Evolutionary conservation across 2,113 vertebrate species (phyloP), one percentile per base, ranked within the genome.

Genomic region (Reinhardtius hippoglossoides): DNA sequence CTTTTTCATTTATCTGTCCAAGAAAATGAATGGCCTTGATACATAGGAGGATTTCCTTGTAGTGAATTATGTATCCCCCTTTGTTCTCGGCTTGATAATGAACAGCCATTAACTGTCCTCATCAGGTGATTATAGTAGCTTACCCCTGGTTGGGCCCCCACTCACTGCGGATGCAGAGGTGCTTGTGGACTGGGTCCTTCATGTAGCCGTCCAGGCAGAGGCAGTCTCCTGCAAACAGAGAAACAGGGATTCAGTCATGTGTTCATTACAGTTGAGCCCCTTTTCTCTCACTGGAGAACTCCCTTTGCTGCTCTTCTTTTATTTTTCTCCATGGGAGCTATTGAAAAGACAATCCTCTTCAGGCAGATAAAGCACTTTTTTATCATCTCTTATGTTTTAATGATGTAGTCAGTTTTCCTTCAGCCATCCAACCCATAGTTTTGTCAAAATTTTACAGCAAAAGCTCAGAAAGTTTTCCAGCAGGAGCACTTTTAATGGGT

Each of bases 61-160:
- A 40, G 42, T 37, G n/a, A 35, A 64, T 65, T 5, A 59, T 37
- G 63, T 58, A 55, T 42, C 54, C 50, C 40, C 18, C 9, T 73
- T 68, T 75, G 27, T 12, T 64, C 37, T 54, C 16, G 24, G 48
- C 6, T 67, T 26, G 27, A 21, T 82, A 71, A 82, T 80, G 48
- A 84, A 69, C 21, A 67, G 71, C 74, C 64, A 46, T 35, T 27
- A 73, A 31, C 31, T 31, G 69, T 16, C 50, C 59, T 71, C 44
- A 56, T 59, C 21, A 27, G 52, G 40, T 73, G 40, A 83, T 84
- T 76, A 76, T 63, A 66, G 78, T 81, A 72, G 96, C 97, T 95
- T 93, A 99, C 98, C 98, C 98, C 80, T 99, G 98, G 93, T 99
- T 99, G 0, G 96, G 96, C 18, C 97, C 98, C 98, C 98, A 99